A percentile compares a stretch with the other conserved stretches of the same genome.
phyloP scores from a whole-genome alignment of 2,797 vertebrate species.

The Zonotrichia albicollis region DNA sequence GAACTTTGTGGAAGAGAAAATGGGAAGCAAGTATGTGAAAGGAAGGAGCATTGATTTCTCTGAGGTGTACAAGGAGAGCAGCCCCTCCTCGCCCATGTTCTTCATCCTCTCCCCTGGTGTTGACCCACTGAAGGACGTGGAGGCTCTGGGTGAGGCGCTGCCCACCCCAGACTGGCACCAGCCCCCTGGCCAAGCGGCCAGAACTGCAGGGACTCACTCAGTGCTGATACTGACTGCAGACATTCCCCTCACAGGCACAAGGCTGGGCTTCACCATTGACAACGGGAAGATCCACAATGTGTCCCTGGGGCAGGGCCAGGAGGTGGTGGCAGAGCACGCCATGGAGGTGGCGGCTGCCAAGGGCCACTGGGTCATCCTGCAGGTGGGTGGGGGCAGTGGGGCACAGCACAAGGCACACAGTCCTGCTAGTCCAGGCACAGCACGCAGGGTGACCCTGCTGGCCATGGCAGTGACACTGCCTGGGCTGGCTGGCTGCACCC shows the following conservation, averaged over 20 bases:
- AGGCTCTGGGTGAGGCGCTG: constrained; percentile 67
- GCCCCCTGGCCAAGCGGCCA: rapidly evolving
- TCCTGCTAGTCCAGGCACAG: neutral
- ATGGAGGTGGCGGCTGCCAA: constrained; percentile 66
- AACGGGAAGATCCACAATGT: constrained; percentile 78
- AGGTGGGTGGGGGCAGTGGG: constrained; percentile 46
- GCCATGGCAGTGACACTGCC: neutral
- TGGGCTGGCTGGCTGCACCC: neutral
- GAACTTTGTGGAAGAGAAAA: constrained; percentile 81
- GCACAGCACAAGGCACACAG: rapidly evolving
- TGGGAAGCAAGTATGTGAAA: constrained; percentile 79
- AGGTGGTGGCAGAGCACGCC: constrained; percentile 70
- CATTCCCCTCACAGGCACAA: constrained; percentile 59
- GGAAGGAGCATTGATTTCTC: constrained; percentile 73
- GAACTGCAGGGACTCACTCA: neutral
- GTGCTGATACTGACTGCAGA: neutral
- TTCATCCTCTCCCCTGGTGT: constrained; percentile 81
- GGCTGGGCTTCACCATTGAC: constrained; percentile 76
- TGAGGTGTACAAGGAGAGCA: constrained; percentile 77
- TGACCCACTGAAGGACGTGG: constrained; percentile 78
- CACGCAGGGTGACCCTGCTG: rapidly evolving
- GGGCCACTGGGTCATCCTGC: constrained; percentile 82
- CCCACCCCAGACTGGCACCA: neutral
- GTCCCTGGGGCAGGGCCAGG: constrained; percentile 79
- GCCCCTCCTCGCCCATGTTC: constrained; percentile 74